These are phyloP conservation scores for Pipa parva DNA, from an alignment of 2,113 vertebrate species.

Conservation along the genomic window DNA sequence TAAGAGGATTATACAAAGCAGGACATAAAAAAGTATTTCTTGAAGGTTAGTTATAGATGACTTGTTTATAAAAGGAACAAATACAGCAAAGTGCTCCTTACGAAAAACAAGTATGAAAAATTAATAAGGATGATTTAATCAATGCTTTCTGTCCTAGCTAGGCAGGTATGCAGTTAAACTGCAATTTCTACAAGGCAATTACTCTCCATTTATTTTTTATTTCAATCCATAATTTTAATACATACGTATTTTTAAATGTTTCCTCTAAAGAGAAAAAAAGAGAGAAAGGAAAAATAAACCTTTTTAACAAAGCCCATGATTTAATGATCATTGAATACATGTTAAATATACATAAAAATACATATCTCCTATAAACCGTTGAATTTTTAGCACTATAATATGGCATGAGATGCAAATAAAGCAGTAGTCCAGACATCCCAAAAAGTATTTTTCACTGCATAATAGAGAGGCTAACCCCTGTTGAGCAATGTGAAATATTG, in stretches of 20 bases:
- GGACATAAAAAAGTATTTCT: background rate
- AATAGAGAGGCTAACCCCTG: too few species aligned
- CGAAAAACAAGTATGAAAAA: background rate
- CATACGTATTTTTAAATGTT: background rate
- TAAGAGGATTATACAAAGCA: background rate
- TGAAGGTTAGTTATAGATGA: constrained; percentile 5
- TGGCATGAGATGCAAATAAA: too few species aligned
- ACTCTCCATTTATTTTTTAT: constrained; percentile 6
- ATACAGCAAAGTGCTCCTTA: constrained; percentile 1
- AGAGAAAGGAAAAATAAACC: too few species aligned
- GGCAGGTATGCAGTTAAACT: background rate
- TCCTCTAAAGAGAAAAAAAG: background rate
- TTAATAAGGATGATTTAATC: constrained; percentile 13
- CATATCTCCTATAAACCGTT: too few species aligned
- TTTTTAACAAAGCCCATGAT: too few species aligned
- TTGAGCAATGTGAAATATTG: too few species aligned
- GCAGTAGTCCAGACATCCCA: too few species aligned
- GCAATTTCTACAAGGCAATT: background rate
- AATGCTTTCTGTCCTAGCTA: constrained; percentile 2
- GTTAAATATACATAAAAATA: too few species aligned
- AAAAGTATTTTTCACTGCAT: too few species aligned
- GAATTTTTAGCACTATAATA: too few species aligned
- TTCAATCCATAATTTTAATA: background rate
- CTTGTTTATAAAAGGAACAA: background rate
- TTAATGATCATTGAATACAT: too few species aligned